Conservation (phyloP, 2,888 invertebrate genomes). For the Bugula neritina region DNA sequence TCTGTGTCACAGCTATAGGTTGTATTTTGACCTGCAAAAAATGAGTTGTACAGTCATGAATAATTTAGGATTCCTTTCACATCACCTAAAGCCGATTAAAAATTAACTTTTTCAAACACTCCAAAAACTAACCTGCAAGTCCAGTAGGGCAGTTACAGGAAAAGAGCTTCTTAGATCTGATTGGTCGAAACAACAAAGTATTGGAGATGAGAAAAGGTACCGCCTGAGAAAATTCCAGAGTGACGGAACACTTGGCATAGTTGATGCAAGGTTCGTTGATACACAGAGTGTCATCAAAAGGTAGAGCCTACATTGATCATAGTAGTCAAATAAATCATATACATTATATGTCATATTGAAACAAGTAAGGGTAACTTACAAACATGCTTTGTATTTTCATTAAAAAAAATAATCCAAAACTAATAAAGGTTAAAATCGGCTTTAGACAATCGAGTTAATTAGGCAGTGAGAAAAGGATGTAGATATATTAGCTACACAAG, state of each 20-base stretch:
- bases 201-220: constrained; percentile 81
- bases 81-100: no score
- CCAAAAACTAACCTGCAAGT: constrained; percentile 71
- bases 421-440: no score
- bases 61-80: no score
- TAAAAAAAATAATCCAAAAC: no score
- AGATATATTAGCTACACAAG: no score
- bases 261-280: constrained; percentile 90
- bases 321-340: no score
- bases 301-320: constrained; percentile 70
- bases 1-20: constrained; percentile 73
- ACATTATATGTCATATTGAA: no score
- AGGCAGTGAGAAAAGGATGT: no score
- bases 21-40: neutral
- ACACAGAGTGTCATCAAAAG: constrained; percentile 93
- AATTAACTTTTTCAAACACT: no score
- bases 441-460: no score
- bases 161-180: constrained; percentile 88
- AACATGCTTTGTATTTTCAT: no score
- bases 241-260: constrained; percentile 84
- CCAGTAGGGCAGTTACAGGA: constrained; percentile 85
- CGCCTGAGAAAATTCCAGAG: constrained; percentile 82
- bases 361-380: no score
- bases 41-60: neutral
- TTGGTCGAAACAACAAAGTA: constrained; percentile 84